phyloP scores from a whole-genome alignment of 2,888 invertebrate genomes.

The Drosophila atroscutellata region DNA sequence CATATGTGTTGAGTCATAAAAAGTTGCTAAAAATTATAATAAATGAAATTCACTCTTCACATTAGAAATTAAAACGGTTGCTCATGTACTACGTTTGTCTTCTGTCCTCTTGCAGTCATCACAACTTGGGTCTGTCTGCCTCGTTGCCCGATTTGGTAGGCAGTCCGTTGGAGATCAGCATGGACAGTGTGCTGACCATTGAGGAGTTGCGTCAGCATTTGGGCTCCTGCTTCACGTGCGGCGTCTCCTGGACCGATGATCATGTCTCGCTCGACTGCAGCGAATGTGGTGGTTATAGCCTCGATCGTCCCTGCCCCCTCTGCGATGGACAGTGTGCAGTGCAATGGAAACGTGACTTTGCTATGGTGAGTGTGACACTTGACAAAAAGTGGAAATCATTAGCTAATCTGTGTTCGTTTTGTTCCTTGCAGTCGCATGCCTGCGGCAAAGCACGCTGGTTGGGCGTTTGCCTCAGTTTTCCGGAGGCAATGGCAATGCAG shows the following conservation, averaged over 20 bases:
- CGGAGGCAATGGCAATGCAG: slow-evolving; percentile 73
- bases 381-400: neutral
- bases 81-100: slow-evolving; percentile 17
- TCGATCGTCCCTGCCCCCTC: slow-evolving; percentile 90
- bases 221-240: slow-evolving; percentile 91
- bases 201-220: slow-evolving; percentile 90
- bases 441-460: slow-evolving; percentile 90
- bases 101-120: slow-evolving; percentile 77
- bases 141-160: slow-evolving; percentile 84
- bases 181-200: slow-evolving; percentile 88
- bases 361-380: slow-evolving; percentile 87
- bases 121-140: slow-evolving; percentile 84
- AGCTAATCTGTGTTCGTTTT: slow-evolving; percentile 19
- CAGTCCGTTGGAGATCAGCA: slow-evolving; percentile 83
- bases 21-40: neutral
- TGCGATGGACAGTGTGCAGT: slow-evolving; percentile 91
- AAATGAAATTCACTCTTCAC: neutral
- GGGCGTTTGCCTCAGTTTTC: slow-evolving; percentile 88
- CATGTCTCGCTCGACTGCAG: slow-evolving; percentile 91
- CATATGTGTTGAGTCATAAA: neutral
- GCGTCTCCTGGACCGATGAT: slow-evolving; percentile 92
- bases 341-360: slow-evolving; percentile 91
- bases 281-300: slow-evolving; percentile 92
- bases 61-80: neutral
- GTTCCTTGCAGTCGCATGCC: slow-evolving; percentile 88